These are phyloP conservation scores for Drosophila subobscura DNA, from an alignment of 1,140 invertebrate genomes.

Conservation along the genomic window DNA sequence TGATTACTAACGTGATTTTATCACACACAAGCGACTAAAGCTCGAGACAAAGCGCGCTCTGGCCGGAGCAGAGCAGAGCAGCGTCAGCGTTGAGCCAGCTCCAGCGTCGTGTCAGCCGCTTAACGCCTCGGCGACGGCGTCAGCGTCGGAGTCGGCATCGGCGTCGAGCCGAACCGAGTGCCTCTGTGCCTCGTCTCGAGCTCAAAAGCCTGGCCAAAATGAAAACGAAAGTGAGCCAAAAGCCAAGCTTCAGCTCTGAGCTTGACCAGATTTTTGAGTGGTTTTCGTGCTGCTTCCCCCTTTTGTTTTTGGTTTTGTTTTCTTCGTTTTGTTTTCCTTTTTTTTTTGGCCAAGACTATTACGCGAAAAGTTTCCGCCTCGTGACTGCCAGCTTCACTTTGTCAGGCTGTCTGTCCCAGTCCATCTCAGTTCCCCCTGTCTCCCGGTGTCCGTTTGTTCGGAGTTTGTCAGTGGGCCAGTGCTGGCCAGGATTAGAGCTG, in stretches of 20 bases:
- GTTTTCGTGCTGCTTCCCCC: slow-evolving; percentile 6
- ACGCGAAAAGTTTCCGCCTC: slow-evolving; percentile 67
- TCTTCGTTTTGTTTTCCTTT: slow-evolving; percentile 5
- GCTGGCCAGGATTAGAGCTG: slow-evolving; percentile 61
- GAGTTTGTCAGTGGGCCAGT: slow-evolving; percentile 34
- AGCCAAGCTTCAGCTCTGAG: slow-evolving; percentile 26
- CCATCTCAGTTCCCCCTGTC: too few species aligned
- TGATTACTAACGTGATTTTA: slow-evolving; percentile 84
- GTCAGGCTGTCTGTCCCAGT: slow-evolving; percentile 26
- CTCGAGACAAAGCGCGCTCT: slow-evolving; percentile 75
- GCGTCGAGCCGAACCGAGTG: slow-evolving; percentile 30
- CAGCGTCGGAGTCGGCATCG: slow-evolving; percentile 19
- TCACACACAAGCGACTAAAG: slow-evolving; percentile 83
- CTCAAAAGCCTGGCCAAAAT: slow-evolving; percentile 40
- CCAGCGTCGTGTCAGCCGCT: slow-evolving; percentile 33
- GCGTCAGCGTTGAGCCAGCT: slow-evolving; percentile 9
- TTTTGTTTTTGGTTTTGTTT: slow-evolving; percentile 13
- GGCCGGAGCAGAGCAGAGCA: slow-evolving; percentile 27
- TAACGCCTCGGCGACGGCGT: slow-evolving; percentile 40
- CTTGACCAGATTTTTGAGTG: slow-evolving; percentile 46
- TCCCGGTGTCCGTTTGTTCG: background rate
- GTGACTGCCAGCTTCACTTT: slow-evolving; percentile 55
- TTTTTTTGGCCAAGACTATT: slow-evolving; percentile 35
- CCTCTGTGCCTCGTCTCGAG: slow-evolving; percentile 9
- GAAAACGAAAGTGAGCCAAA: slow-evolving; percentile 67